Evolutionary conservation across 2,797 vertebrate species (phyloP).

Genomic region (Danio jaintianensis): DNA sequence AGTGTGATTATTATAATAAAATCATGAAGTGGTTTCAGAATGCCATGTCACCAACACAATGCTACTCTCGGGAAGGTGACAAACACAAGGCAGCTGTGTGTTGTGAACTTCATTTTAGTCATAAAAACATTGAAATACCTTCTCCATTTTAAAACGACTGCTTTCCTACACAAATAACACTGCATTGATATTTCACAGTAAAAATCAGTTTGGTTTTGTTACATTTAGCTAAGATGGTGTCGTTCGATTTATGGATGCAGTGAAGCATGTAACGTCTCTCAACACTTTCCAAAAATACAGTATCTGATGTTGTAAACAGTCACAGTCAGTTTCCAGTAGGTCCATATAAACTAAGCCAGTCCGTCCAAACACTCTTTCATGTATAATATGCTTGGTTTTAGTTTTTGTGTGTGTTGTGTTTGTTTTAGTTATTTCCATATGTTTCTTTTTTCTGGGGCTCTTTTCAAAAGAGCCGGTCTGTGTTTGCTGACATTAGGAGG

Average conservation of each 20-base stretch:
- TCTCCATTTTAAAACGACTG: constrained; percentile 1
- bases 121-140: constrained; percentile 31
- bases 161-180: constrained; percentile 15
- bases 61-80: constrained; percentile 63
- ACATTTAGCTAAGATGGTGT: constrained; percentile 26
- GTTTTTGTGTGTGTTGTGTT: background rate
- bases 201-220: constrained; percentile 29
- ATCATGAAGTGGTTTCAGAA: constrained; percentile 48
- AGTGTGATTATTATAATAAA: constrained; percentile 24
- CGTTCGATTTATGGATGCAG: background rate
- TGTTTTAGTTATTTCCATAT: constrained; percentile 1
- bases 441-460: constrained; percentile 1
- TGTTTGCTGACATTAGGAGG: constrained; percentile 71
- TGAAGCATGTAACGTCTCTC: background rate
- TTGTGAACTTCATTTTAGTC: constrained; percentile 39
- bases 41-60: constrained; percentile 56
- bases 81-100: constrained; percentile 64
- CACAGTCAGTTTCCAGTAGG: constrained; percentile 26
- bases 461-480: constrained; percentile 27
- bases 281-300: constrained; percentile 35
- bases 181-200: constrained; percentile 47
- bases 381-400: background rate
- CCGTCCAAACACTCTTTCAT: constrained; percentile 1
- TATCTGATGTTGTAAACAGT: constrained; percentile 43
- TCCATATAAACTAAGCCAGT: constrained; percentile 6